These are phyloP conservation scores for Acrocephalus kingi DNA, from an alignment of 2,113 vertebrate species.

Conservation along the genomic window DNA sequence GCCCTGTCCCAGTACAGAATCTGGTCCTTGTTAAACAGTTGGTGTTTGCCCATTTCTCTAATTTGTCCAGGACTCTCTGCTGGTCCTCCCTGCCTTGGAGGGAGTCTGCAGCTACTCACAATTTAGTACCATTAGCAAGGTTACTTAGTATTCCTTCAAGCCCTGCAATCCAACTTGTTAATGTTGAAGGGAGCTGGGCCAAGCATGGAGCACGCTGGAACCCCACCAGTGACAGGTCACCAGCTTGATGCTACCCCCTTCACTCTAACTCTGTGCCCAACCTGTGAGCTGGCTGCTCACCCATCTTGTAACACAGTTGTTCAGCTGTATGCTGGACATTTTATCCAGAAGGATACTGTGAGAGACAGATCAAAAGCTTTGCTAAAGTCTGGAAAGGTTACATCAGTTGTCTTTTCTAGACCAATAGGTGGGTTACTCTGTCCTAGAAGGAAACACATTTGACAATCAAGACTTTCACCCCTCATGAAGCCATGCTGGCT, in stretches of 20 bases:
- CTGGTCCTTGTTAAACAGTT: neutral
- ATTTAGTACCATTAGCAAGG: neutral
- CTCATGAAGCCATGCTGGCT: neutral
- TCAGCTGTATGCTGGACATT: neutral
- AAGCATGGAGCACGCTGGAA: neutral
- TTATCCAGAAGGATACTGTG: neutral
- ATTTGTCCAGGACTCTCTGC: neutral
- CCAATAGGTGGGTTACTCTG: neutral
- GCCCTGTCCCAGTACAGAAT: neutral
- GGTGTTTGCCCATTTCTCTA: neutral
- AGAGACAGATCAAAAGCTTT: neutral
- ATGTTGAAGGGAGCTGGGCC: neutral
- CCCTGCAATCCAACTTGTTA: accelerated
- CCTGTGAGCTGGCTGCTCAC: neutral
- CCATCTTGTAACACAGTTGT: accelerated
- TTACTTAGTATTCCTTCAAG: neutral
- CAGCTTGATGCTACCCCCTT: neutral
- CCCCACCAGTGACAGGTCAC: no score
- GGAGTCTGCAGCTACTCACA: neutral
- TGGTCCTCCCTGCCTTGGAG: neutral
- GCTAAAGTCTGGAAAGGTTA: neutral
- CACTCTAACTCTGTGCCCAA: neutral
- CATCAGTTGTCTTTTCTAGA: neutral
- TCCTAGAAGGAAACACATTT: neutral
- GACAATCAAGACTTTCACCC: neutral